phyloP scores from a whole-genome alignment of 2,888 invertebrate genomes.

The Hydroisotoma schaefferi region DNA sequence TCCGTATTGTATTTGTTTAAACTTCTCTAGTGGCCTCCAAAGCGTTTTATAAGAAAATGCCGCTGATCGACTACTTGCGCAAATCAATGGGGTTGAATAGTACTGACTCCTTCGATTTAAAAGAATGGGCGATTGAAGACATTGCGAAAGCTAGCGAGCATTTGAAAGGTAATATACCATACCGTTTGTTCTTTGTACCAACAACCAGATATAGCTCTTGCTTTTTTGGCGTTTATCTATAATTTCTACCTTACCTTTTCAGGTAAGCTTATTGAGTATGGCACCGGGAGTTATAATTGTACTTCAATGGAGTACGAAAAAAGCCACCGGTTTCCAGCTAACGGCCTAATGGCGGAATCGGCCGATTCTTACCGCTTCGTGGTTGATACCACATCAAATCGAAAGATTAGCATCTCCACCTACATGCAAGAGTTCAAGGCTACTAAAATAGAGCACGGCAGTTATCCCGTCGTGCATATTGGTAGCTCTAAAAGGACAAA shows the following conservation, averaged over 20 bases:
- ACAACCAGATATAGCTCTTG: neutral
- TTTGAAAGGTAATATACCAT: constrained; percentile 14
- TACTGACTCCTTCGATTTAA: neutral
- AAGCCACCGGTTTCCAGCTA: constrained; percentile 11
- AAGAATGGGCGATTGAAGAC: neutral
- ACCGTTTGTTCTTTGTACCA: neutral
- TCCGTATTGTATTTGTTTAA: neutral
- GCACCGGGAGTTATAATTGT: constrained; percentile 15
- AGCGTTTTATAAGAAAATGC: constrained; percentile 21
- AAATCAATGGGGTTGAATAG: neutral
- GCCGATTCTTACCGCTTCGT: neutral
- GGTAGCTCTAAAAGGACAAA: constrained; percentile 57
- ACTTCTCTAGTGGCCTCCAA: constrained; percentile 25
- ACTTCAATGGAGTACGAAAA: too few relatives aligned
- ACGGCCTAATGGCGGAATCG: neutral
- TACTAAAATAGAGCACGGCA: constrained; percentile 55
- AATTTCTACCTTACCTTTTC: too few relatives aligned
- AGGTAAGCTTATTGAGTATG: constrained; percentile 34
- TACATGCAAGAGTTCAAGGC: constrained; percentile 20
- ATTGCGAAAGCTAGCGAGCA: constrained; percentile 2
- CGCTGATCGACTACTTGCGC: constrained; percentile 4
- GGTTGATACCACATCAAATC: neutral
- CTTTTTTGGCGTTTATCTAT: neutral
- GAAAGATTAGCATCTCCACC: constrained; percentile 15
- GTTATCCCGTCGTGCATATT: constrained; percentile 61